Evolutionary conservation across 1,140 invertebrate species (phyloP).

Genomic region (Zaprionus inermis): DNA sequence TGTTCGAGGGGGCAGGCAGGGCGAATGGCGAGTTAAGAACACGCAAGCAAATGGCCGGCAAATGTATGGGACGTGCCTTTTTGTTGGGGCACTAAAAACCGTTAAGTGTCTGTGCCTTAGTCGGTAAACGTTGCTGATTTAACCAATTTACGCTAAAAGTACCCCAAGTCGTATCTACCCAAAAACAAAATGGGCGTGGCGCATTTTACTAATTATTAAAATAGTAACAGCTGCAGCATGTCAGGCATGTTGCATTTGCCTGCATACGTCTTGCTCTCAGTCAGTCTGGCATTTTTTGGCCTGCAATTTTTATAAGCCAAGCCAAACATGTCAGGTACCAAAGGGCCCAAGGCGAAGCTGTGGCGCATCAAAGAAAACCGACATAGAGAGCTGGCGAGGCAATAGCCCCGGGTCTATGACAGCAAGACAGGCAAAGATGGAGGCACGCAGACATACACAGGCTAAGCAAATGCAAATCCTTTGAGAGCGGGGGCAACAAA

Average conservation of each 20-base stretch:
- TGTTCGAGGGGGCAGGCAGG: background rate
- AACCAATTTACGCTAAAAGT: constrained; percentile 59
- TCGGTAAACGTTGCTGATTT: constrained; percentile 65
- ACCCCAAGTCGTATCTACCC: background rate
- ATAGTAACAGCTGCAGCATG: constrained; percentile 16
- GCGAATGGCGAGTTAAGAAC: too few relatives aligned
- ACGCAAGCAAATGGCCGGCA: constrained; percentile 59
- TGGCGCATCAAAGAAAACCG: constrained; percentile 9
- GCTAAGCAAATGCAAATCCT: constrained; percentile 59
- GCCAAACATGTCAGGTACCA: background rate
- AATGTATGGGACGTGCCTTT: constrained; percentile 70
- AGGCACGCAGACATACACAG: constrained; percentile 42
- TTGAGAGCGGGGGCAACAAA: constrained; percentile 42
- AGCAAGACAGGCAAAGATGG: too few relatives aligned
- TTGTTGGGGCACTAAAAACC: constrained; percentile 36
- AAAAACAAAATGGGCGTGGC: constrained; percentile 3
- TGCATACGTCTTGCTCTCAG: background rate
- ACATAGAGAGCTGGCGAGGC: constrained; percentile 10
- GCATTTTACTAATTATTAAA: constrained; percentile 47
- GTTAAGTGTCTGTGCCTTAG: constrained; percentile 62
- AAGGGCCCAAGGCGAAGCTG: constrained; percentile 16
- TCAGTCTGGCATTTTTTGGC: background rate
- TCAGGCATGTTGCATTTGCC: constrained; percentile 15
- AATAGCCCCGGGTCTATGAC: constrained; percentile 59
- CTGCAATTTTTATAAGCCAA: constrained; percentile 71